A percentile compares a stretch with the other conserved stretches of the same genome.
These are phyloP conservation scores for Plemyria rubiginata DNA, from an alignment of 2,888 invertebrate genomes.

Conservation along the genomic window DNA sequence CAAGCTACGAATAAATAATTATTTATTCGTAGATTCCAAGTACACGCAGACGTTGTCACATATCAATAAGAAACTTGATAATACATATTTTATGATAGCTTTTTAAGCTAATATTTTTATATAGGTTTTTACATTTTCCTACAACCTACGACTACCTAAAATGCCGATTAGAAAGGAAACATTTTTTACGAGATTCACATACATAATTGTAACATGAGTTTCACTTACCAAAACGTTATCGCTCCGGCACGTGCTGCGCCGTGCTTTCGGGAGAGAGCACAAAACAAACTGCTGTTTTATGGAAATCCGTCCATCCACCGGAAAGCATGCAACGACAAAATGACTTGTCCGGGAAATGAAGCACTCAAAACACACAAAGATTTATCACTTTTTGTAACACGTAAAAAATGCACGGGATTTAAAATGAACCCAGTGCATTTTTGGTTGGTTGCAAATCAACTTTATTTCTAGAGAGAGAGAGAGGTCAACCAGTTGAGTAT, in stretches of 20 bases:
- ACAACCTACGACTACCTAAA: too few relatives aligned
- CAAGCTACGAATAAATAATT: too few relatives aligned
- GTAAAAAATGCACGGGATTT: constrained; percentile 35
- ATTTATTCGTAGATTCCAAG: too few relatives aligned
- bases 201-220: constrained; percentile 15
- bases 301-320: constrained; percentile 72
- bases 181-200: not conserved
- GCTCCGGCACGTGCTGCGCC: constrained; percentile 63
- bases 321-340: constrained; percentile 80
- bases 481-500: too few relatives aligned
- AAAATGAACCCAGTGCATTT: too few relatives aligned
- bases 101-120: too few relatives aligned
- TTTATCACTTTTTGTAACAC: constrained; percentile 56
- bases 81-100: too few relatives aligned
- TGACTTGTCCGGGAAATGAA: constrained; percentile 80
- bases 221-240: constrained; percentile 45
- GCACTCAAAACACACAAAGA: constrained; percentile 62
- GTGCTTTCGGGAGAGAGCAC: constrained; percentile 52
- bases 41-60: too few relatives aligned
- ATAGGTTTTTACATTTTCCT: not conserved
- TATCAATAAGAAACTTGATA: too few relatives aligned
- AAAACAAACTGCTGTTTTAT: constrained; percentile 79
- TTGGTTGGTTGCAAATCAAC: constrained; percentile 30
- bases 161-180: too few relatives aligned
- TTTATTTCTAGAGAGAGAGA: not conserved